A percentile compares a stretch with the other conserved stretches of the same genome.
phyloP scores from a whole-genome alignment of 2,888 invertebrate genomes.

The Parapristionchus giblindavisi region DNA sequence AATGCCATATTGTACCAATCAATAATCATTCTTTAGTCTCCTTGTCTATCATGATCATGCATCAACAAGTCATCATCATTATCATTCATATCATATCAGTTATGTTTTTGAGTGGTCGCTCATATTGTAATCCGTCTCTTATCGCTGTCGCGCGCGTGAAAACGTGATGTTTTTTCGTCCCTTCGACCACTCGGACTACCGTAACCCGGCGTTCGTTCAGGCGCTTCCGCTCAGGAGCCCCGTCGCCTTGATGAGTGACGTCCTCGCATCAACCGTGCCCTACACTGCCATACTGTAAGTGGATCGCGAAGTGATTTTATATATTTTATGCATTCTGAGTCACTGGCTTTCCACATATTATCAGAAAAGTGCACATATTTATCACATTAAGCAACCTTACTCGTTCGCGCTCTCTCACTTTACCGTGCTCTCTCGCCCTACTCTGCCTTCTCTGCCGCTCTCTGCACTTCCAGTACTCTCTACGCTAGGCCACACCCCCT shows the following conservation, averaged over 20 bases:
- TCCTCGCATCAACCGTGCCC: conserved; percentile 9
- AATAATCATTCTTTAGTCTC: not conserved
- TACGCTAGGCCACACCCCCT: too few relatives aligned
- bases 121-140: not conserved
- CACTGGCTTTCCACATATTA: too few relatives aligned
- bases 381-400: too few relatives aligned
- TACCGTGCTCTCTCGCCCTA: not conserved
- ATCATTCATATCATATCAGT: conserved; percentile 21
- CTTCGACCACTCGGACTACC: conserved; percentile 16
- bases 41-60: conserved; percentile 1
- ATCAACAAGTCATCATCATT: not conserved
- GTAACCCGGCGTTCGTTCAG: conserved; percentile 1
- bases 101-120: not conserved
- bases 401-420: too few relatives aligned
- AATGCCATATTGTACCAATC: not conserved
- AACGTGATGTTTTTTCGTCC: too few relatives aligned
- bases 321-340: too few relatives aligned
- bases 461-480: too few relatives aligned
- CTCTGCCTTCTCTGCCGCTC: not conserved
- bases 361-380: too few relatives aligned
- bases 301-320: not conserved
- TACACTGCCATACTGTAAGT: conserved; percentile 25
- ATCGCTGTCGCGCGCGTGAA: too few relatives aligned
- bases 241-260: conserved; percentile 15
- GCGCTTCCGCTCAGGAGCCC: too few relatives aligned